Evolutionary conservation across 2,113 vertebrate genomes (phyloP).

Genomic region (Columba janthina): DNA sequence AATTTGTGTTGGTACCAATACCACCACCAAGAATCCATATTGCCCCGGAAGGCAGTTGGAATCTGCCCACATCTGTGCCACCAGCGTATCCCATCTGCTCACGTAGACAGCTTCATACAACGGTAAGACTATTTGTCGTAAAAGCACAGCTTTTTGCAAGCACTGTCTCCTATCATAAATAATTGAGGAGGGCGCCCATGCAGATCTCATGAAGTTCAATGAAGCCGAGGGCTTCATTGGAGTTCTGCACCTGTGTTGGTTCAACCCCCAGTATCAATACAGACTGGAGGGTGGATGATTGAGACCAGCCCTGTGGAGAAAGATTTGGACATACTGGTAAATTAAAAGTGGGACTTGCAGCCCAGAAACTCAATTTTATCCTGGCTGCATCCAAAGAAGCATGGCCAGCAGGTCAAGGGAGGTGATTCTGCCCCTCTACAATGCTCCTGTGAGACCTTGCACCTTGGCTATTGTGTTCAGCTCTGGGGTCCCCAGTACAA

Average conservation of each 20-base stretch:
- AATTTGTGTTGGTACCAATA: not conserved
- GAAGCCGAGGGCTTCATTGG: not conserved
- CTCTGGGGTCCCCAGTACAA: accelerated
- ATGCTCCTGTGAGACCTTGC: accelerated
- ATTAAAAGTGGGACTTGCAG: not conserved
- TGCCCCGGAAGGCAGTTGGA: not conserved
- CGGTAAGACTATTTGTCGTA: not conserved
- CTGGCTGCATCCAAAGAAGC: not conserved
- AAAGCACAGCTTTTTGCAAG: not conserved
- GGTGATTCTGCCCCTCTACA: not conserved
- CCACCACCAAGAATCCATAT: not conserved
- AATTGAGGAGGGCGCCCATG: accelerated
- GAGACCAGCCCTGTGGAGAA: not conserved
- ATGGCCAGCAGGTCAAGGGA: not conserved
- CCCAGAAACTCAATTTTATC: not conserved
- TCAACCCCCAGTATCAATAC: not conserved
- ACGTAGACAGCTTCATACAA: accelerated
- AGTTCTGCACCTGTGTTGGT: not conserved
- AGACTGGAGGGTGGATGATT: no score
- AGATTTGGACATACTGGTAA: not conserved
- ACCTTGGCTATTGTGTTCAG: not conserved
- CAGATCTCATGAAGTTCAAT: not conserved
- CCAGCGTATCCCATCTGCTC: not conserved
- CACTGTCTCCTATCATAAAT: not conserved
- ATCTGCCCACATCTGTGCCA: not conserved